Evolutionary conservation across 2,113 vertebrate genomes (phyloP).

Genomic region (Planiliza haematocheilus): DNA sequence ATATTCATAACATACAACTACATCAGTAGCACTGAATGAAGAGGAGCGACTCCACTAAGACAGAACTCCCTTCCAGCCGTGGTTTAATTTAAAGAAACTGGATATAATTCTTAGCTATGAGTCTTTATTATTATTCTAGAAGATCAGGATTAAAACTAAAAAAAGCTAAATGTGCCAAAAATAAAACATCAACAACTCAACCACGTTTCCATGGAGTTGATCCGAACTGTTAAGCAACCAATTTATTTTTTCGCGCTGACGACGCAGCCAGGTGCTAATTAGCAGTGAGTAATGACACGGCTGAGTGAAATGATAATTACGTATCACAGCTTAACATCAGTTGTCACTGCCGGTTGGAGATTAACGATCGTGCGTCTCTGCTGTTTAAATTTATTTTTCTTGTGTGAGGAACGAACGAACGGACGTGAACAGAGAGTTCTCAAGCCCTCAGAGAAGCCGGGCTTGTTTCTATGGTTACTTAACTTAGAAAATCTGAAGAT

Average conservation of each 20-base stretch:
- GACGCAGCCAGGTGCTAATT: slow-evolving; percentile 38
- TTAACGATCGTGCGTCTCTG: slow-evolving; percentile 11
- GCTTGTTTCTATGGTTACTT: slow-evolving; percentile 62
- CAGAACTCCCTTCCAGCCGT: background rate
- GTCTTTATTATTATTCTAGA: background rate
- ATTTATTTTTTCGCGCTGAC: slow-evolving; percentile 21
- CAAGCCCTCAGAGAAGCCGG: slow-evolving; percentile 31
- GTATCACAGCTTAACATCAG: slow-evolving; percentile 19
- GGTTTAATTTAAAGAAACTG: slow-evolving; percentile 22
- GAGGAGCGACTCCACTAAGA: background rate
- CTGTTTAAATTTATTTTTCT: background rate
- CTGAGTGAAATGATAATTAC: slow-evolving; percentile 35
- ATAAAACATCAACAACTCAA: slow-evolving; percentile 9
- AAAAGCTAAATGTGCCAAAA: background rate
- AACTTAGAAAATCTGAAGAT: slow-evolving; percentile 38
- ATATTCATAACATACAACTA: background rate
- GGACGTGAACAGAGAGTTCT: slow-evolving; percentile 49
- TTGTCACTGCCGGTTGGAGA: background rate
- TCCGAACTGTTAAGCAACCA: slow-evolving; percentile 22
- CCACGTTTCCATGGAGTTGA: slow-evolving; percentile 43
- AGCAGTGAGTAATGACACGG: slow-evolving; percentile 35
- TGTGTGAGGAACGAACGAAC: slow-evolving; percentile 22
- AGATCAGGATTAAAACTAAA: slow-evolving; percentile 5
- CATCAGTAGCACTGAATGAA: slow-evolving; percentile 1
- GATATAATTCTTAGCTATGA: background rate